Conservation (phyloP, 2,888 invertebrate genomes). For the Chaetoderma sp. region DNA sequence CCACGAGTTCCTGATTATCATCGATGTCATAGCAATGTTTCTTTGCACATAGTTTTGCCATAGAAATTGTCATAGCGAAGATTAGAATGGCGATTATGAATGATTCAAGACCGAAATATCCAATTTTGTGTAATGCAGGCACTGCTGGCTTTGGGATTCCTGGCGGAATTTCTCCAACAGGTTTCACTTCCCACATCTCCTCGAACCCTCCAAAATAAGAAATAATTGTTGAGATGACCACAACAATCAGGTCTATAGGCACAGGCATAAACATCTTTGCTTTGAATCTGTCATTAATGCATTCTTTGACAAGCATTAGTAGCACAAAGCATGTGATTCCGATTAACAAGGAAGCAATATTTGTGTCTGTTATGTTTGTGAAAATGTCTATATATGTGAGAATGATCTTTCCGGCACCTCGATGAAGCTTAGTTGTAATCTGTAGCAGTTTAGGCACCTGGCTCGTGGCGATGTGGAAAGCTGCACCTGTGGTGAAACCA, state of each 20-base stretch:
- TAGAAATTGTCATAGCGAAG: slow-evolving; percentile 65
- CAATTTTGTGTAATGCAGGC: slow-evolving; percentile 50
- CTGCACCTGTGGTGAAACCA: slow-evolving; percentile 65
- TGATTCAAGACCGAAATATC: slow-evolving; percentile 54
- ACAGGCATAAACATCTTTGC: slow-evolving; percentile 63
- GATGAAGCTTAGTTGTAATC: slow-evolving; percentile 46
- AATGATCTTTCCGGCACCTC: slow-evolving; percentile 58
- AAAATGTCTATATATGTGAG: slow-evolving; percentile 55
- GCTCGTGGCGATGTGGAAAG: slow-evolving; percentile 64
- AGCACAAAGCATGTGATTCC: slow-evolving; percentile 49
- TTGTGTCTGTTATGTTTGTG: slow-evolving; percentile 43
- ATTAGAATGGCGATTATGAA: slow-evolving; percentile 63
- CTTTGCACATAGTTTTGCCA: slow-evolving; percentile 69
- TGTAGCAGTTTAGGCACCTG: slow-evolving; percentile 63
- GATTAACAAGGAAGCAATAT: slow-evolving; percentile 52
- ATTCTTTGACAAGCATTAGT: slow-evolving; percentile 59
- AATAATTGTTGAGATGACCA: slow-evolving; percentile 53
- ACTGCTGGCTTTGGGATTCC: slow-evolving; percentile 57
- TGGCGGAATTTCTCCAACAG: slow-evolving; percentile 56
- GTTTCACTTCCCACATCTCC: slow-evolving; percentile 42
- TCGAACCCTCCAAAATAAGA: slow-evolving; percentile 51
- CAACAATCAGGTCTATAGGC: slow-evolving; percentile 66
- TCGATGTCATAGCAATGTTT: slow-evolving; percentile 68
- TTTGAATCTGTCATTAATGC: slow-evolving; percentile 63
- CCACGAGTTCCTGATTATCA: slow-evolving; percentile 69